phyloP scores from a whole-genome alignment of 2,113 vertebrate species.

The Hyperopisus bebe region DNA sequence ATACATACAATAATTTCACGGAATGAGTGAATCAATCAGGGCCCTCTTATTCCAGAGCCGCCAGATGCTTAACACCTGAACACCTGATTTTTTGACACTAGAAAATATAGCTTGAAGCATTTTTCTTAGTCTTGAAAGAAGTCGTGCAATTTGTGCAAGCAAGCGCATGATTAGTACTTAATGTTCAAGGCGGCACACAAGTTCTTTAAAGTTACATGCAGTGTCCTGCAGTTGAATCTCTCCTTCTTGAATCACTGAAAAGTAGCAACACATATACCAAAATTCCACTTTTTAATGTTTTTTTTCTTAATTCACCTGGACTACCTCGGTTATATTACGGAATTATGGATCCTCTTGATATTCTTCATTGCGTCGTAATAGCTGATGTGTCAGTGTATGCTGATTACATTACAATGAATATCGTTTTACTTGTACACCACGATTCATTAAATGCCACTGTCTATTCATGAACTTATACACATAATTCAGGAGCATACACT shows the following conservation, averaged over 20 bases:
- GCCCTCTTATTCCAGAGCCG: not conserved
- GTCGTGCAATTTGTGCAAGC: conserved; percentile 21
- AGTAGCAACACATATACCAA: not conserved
- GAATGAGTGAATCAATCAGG: not conserved
- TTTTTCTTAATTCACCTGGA: not conserved
- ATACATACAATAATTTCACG: not conserved
- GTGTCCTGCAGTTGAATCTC: not conserved
- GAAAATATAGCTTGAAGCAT: conserved; percentile 9
- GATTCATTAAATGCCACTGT: not conserved
- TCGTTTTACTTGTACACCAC: not conserved
- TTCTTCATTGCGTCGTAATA: not conserved
- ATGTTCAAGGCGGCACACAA: conserved; percentile 10
- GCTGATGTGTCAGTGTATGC: not conserved
- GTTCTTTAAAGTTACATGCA: conserved; percentile 15
- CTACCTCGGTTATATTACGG: not conserved
- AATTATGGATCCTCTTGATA: not conserved
- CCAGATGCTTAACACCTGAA: conserved; percentile 34
- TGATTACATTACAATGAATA: not conserved
- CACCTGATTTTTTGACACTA: conserved; percentile 36
- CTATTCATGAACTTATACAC: not conserved
- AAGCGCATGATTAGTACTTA: conserved; percentile 21
- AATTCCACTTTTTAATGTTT: not conserved
- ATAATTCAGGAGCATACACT: not conserved
- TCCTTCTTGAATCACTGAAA: not conserved
- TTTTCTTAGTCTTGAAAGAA: conserved; percentile 16